These are phyloP conservation scores for Eurytemora carolleeae DNA, from an alignment of 1,140 invertebrate species.

Conservation along the genomic window DNA sequence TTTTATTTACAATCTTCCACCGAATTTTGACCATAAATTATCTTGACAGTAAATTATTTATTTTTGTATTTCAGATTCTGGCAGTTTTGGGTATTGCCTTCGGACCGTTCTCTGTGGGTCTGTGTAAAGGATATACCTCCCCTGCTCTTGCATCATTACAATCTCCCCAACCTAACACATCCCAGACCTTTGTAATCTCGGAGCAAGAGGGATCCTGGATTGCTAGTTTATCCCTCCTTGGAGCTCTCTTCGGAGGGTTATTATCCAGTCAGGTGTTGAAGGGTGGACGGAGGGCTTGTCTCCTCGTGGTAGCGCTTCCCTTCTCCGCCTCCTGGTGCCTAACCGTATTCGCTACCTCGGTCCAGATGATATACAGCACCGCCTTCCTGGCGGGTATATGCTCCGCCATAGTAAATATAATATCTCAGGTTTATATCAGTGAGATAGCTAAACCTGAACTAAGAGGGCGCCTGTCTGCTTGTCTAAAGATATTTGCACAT, in stretches of 20 bases:
- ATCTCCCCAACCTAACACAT: conserved; percentile 22
- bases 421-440: conserved; percentile 65
- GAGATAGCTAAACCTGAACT: conserved; percentile 69
- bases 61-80: conserved; percentile 35
- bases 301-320: conserved; percentile 45
- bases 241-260: conserved; percentile 52
- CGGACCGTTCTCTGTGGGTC: conserved; percentile 52
- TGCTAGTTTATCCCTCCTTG: conserved; percentile 51
- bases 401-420: conserved; percentile 53
- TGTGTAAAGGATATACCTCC: conserved; percentile 62
- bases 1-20: too few relatives aligned
- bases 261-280: conserved; percentile 48
- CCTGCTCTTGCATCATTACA: conserved; percentile 58
- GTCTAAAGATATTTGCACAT: conserved; percentile 61
- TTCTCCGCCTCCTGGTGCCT: conserved; percentile 51
- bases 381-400: conserved; percentile 56
- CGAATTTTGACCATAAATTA: too few relatives aligned
- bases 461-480: conserved; percentile 57
- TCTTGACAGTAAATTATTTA: background rate
- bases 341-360: conserved; percentile 46
- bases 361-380: conserved; percentile 50
- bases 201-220: conserved; percentile 60
- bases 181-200: conserved; percentile 30
- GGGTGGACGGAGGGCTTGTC: conserved; percentile 42
- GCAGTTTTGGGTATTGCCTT: conserved; percentile 55